Base-by-base conservation (phyloP, 2,888 invertebrate genomes). In the Ephialtes manifestator region DNA sequence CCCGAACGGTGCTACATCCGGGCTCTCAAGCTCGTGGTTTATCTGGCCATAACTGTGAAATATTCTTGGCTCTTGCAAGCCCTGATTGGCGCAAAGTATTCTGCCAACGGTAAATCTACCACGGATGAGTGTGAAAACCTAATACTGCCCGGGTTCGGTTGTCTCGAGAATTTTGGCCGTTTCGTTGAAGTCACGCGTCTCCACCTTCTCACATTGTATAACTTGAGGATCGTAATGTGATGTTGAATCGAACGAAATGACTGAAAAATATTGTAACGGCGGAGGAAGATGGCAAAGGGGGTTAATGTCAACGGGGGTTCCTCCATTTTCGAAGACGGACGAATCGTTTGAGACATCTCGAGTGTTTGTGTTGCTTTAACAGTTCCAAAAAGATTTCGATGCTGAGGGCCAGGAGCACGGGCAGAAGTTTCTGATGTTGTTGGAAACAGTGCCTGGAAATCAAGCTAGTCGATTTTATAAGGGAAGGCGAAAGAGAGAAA, bases 31-130 rank as follows among this genome's bases (percentile, higher is more conserved):
- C 63, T 89, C 89, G 90, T 92, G 92, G 92, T 93, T 93, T 93
- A 93, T 93, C 92, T 89, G 90, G 89, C 92, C 91, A 93, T 93
- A 93, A 93, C 93, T 90, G 91, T 93, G 90, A 92, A 93, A 92
- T 93, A 93, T 92, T 87, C 88, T 79, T 88, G 87, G 89, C 89
- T 89, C 88, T 82, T 87, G 86, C 86, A 86, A 81, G 89, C 86
- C 63, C 90, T 91, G 92, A 92, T 92, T 91, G 91, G 88, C 90
- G 91, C 88, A 87, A 89, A 89, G 87, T 89, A 82, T 88, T 90
- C 87, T 86, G 53, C 87, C 80, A 78, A 80, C 87, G 88, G 87
- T 90, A 91, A 90, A 92, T 92, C 91, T 89, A 87, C 63, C 67
- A 74, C 31, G 74, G 39, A 13, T 20, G 35, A 48, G 13, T 51